Evolutionary conservation across 2,113 vertebrate species (phyloP).

Genomic region (Paramormyrops kingsleyae): DNA sequence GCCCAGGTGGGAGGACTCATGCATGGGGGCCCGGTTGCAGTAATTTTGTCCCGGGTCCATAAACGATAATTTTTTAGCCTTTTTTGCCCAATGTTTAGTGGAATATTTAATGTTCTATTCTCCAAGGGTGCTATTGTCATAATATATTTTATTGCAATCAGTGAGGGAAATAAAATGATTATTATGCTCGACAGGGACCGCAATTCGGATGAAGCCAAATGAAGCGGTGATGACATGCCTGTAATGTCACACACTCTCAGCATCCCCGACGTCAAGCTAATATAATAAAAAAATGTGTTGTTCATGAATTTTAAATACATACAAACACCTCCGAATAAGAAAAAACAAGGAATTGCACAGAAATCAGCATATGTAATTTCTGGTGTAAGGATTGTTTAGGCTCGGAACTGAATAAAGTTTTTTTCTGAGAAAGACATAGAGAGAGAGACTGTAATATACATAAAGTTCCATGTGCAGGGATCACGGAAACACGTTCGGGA

Average conservation of each 20-base stretch:
- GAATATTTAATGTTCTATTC: not conserved
- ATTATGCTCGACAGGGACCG: not conserved
- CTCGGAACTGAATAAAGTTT: not conserved
- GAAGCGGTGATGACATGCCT: not conserved
- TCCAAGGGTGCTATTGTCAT: not conserved
- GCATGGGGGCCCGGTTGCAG: not conserved
- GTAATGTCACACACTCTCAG: not conserved
- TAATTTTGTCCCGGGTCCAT: not conserved
- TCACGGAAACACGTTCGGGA: not conserved
- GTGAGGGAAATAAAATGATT: not conserved
- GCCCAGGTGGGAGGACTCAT: not conserved
- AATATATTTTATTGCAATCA: not conserved
- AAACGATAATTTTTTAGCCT: not conserved
- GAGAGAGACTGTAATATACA: not conserved
- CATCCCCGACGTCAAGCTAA: not conserved
- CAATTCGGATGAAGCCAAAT: not conserved
- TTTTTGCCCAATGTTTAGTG: not conserved
- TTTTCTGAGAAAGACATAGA: not conserved
- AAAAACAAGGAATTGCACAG: not conserved
- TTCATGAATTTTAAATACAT: not conserved
- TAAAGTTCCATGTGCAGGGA: not conserved
- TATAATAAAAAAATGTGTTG: not conserved
- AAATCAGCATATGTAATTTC: not conserved
- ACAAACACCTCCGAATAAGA: not conserved
- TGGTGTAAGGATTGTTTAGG: not conserved